Percentiles rank a stretch among this genome's conserved stretches.
Conservation (phyloP, 2,113 vertebrate species). For the Psittacula cyanocephala region DNA sequence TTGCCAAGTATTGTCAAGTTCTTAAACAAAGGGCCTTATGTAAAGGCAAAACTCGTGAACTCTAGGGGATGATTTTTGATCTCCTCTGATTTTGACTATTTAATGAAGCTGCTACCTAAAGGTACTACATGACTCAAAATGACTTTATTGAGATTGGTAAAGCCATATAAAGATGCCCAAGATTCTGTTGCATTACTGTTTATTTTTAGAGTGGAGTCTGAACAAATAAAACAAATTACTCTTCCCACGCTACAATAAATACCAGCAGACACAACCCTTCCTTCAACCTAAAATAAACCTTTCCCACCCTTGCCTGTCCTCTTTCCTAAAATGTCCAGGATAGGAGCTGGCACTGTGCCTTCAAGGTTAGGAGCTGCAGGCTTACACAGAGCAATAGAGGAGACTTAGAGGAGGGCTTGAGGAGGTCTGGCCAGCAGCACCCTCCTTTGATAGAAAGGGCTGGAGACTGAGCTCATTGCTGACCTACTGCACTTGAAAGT, state of each 20-base stretch:
- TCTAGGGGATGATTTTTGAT: neutral
- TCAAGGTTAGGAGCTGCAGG: neutral
- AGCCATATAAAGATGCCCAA: neutral
- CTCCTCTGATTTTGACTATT: neutral
- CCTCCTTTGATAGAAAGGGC: neutral
- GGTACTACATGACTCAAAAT: neutral
- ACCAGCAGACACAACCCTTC: neutral
- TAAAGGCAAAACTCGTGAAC: neutral
- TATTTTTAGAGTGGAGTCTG: neutral
- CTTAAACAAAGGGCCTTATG: neutral
- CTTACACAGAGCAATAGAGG: neutral
- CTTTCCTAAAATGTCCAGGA: neutral
- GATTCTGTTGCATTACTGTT: neutral
- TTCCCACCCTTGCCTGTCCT: neutral
- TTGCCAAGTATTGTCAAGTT: neutral
- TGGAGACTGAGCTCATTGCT: neutral
- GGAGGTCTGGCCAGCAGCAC: accelerated
- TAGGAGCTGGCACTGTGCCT: neutral
- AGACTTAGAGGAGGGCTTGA: neutral
- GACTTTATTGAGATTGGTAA: neutral
- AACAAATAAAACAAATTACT: neutral
- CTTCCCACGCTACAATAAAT: conserved; percentile 12
- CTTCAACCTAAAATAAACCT: neutral
- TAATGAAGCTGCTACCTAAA: neutral
- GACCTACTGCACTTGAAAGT: neutral